Conservation (phyloP, 2,113 vertebrate species). For the Micronisus gabar region DNA sequence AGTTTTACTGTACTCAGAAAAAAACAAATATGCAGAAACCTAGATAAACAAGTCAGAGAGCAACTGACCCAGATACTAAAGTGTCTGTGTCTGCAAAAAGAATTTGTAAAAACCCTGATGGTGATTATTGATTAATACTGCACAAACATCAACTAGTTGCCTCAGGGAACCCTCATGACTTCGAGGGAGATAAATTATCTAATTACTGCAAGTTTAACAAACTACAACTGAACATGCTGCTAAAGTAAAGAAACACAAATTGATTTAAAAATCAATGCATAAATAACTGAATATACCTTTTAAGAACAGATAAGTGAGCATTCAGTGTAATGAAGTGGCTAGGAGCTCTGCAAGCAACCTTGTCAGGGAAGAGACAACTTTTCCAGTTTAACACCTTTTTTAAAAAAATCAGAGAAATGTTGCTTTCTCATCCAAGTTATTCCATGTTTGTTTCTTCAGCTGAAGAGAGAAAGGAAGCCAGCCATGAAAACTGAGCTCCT, state of each 20-base stretch:
- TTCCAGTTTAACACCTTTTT: not conserved
- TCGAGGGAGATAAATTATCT: not conserved
- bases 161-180: not conserved
- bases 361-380: not conserved
- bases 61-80: conserved; percentile 46
- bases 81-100: not conserved
- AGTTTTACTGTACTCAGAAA: not conserved
- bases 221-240: not conserved
- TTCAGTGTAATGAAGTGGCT: not conserved
- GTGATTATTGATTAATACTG: conserved; percentile 35
- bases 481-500: not conserved
- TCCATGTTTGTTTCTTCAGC: not conserved
- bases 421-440: not conserved
- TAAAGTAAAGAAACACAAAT: conserved; percentile 16
- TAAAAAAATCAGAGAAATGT: not conserved
- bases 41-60: not conserved
- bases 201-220: conserved; percentile 31
- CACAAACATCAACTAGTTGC: conserved; percentile 28
- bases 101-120: not conserved
- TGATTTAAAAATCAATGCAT: not conserved
- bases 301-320: not conserved
- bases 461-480: not conserved
- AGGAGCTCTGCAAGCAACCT: not conserved
- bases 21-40: not conserved
- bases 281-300: not conserved